A percentile compares a stretch with the other conserved stretches of the same genome.
Conservation (phyloP, 2,113 vertebrate genomes). For the Prionailurus viverrinus region DNA sequence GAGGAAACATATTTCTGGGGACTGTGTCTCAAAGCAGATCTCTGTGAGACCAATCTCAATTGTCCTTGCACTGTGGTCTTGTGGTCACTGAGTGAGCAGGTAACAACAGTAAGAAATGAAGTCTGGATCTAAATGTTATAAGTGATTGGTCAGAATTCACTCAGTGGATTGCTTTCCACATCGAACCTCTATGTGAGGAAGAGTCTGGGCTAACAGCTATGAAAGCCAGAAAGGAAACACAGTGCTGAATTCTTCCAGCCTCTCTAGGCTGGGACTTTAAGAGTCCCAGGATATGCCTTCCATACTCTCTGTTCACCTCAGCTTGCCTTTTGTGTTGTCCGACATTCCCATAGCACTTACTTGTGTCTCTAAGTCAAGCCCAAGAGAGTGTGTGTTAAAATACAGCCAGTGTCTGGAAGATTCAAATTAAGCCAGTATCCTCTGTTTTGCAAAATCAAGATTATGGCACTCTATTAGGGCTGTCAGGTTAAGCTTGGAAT, state of each 20-base stretch:
- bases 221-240: not conserved
- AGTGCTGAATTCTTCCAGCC: not conserved
- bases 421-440: not conserved
- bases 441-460: constrained; percentile 51
- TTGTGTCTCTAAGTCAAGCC: not conserved
- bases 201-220: not conserved
- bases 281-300: not conserved
- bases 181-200: not conserved
- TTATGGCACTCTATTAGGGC: not conserved
- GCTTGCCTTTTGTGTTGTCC: not conserved
- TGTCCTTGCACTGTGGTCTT: not conserved
- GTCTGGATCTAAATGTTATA: not conserved
- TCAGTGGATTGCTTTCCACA: not conserved
- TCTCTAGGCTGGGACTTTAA: not conserved
- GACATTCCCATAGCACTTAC: not conserved
- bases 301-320: not conserved
- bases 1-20: not conserved
- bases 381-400: not conserved
- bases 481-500: not conserved
- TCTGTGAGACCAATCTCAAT: not conserved
- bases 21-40: not conserved
- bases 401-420: not conserved
- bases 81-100: not conserved
- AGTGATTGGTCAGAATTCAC: not conserved
- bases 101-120: not conserved